Evolutionary conservation across 2,797 vertebrate species (phyloP).

Genomic region (Taenioides sp.): DNA sequence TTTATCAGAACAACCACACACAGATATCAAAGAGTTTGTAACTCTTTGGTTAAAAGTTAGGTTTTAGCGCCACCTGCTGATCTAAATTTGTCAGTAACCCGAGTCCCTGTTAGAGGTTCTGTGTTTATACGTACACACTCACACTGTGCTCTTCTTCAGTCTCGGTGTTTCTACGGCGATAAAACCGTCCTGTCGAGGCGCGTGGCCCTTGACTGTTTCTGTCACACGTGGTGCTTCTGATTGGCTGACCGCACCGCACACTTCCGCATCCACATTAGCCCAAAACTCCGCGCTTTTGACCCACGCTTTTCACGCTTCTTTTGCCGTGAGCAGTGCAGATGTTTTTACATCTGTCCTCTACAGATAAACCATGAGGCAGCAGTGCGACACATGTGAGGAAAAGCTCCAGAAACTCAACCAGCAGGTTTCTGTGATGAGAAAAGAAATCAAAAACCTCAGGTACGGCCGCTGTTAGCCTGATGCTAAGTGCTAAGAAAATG

Average conservation of each 20-base stretch:
- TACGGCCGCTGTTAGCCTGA: constrained; percentile 38
- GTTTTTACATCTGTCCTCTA: neutral
- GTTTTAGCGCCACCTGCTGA: constrained; percentile 1
- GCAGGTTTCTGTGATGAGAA: constrained; percentile 80
- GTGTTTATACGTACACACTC: neutral
- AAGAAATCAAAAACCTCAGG: constrained; percentile 81
- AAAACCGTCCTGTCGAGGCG: too few relatives aligned
- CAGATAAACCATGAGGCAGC: constrained; percentile 47
- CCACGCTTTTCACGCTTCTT: constrained; percentile 14
- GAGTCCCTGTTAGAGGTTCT: neutral
- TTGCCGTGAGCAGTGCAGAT: neutral
- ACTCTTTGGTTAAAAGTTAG: neutral
- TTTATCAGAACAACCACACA: neutral
- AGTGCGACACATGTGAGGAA: constrained; percentile 50
- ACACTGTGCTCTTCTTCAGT: neutral
- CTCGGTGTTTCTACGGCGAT: neutral
- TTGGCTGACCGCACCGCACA: constrained; percentile 41
- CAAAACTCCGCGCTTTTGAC: too few relatives aligned
- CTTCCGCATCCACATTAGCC: constrained; percentile 37
- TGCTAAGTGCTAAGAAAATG: neutral
- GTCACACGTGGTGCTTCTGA: constrained; percentile 39
- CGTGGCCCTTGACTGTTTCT: neutral
- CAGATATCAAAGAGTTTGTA: neutral
- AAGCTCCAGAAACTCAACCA: constrained; percentile 55
- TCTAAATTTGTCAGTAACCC: neutral